Evolutionary conservation across 2,888 invertebrate species (phyloP).

Genomic region (Acleris cristana): DNA sequence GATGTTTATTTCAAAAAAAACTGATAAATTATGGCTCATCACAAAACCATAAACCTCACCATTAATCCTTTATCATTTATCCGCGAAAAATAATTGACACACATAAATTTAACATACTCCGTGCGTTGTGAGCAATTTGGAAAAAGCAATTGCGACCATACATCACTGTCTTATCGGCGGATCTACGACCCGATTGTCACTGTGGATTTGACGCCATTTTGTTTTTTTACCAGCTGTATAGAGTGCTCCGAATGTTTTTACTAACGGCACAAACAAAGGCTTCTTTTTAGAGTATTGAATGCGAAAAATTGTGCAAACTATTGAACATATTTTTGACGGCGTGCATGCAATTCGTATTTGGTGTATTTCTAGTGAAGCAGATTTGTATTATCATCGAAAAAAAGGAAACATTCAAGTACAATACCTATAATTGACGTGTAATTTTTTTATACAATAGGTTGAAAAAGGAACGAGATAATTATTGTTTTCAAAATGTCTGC

Average conservation of each 20-base stretch:
- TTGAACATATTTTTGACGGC: too few species aligned
- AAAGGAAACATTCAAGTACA: too few species aligned
- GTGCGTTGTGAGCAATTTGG: slow-evolving; percentile 69
- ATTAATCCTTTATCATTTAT: slow-evolving; percentile 50
- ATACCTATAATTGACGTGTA: too few species aligned
- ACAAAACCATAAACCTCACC: slow-evolving; percentile 5
- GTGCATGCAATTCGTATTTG: too few species aligned
- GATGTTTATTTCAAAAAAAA: neutral
- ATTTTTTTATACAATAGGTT: too few species aligned
- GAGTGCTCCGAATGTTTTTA: slow-evolving; percentile 38
- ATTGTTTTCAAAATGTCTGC: too few species aligned
- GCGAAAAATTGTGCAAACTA: too few species aligned
- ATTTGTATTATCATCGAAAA: too few species aligned
- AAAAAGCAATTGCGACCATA: slow-evolving; percentile 74
- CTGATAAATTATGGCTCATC: neutral
- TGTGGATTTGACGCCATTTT: slow-evolving; percentile 48
- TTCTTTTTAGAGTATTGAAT: too few species aligned
- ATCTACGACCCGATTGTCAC: slow-evolving; percentile 67
- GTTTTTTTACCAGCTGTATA: slow-evolving; percentile 35
- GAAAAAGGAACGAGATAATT: too few species aligned
- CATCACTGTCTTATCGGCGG: slow-evolving; percentile 73
- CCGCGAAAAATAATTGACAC: slow-evolving; percentile 60
- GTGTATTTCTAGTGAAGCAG: too few species aligned
- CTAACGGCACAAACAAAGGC: slow-evolving; percentile 26
- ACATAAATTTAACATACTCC: slow-evolving; percentile 60